Base-by-base conservation (phyloP, 2,113 vertebrate genomes). In the Myotis brandtii region DNA sequence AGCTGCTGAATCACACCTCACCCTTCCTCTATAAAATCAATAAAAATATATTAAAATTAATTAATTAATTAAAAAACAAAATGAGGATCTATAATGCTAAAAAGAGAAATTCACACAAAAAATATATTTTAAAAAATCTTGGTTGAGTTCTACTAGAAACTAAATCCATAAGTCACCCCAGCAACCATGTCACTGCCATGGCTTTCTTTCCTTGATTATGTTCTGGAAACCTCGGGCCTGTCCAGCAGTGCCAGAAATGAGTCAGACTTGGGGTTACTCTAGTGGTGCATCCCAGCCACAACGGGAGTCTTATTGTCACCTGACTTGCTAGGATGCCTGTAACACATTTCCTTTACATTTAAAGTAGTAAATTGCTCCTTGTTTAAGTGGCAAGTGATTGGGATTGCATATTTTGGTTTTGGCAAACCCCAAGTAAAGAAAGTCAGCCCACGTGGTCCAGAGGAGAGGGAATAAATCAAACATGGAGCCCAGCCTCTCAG, bases 231-330 rank as follows among this genome's bases (percentile, higher is more conserved):
- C 59, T 23, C 21, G 0, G 6, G 14, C 16, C 34, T 52, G 9
- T 21, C 16, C 48, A 87, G 48, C 12, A 56, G 37, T 16, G 23
- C 25, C 20, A 7, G n/a, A 21, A 23, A 4, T 1, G 17, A 21
- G 9, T 12, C 56, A 4, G 46, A 18, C 37, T 37, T 1, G 1
- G 16, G 18, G 46, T 20, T 14, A 37, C 17, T 21, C 18, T 66
- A 3, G 9, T 2, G 11, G 13, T 2, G 34, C 11, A 9, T 6
- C 66, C 59, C 34, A 11, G 3, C 43, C 50, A 46, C 40, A 0
- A 11, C 1, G 0, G 62, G 23, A 23, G 70, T 66, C 69, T 52
- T 21, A 3, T 0, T 9, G 16, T 40, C 50, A 27, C 62, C 46
- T 30, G 73, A n/a, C 9, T 16, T 32, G 48, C 59, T 25, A 5